Percentiles rank a stretch among this genome's conserved stretches.
Evolutionary conservation across 2,888 invertebrate genomes (phyloP).

Genomic region (Imbricaverruca yamaguchii): DNA sequence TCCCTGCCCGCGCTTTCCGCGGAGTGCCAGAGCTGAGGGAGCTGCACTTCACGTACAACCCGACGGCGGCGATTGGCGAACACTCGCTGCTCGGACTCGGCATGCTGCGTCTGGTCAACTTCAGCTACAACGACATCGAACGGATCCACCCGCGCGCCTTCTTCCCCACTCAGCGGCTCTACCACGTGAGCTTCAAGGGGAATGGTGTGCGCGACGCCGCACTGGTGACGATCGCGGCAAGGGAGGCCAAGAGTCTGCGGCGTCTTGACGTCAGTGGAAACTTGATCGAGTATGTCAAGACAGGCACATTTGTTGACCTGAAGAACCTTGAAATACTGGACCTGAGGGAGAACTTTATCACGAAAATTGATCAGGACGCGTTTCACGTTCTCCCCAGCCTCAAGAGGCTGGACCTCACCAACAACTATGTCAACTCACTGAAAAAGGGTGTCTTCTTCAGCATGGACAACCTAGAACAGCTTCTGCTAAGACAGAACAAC

Average conservation of each 20-base stretch:
- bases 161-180: slow-evolving; percentile 50
- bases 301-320: slow-evolving; percentile 32
- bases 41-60: slow-evolving; percentile 68
- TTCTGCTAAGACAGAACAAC: slow-evolving; percentile 31
- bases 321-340: slow-evolving; percentile 48
- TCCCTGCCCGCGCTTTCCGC: slow-evolving; percentile 29
- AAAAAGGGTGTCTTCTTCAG: slow-evolving; percentile 32
- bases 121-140: slow-evolving; percentile 65
- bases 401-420: slow-evolving; percentile 60
- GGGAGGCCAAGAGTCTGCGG: slow-evolving; percentile 50
- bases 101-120: slow-evolving; percentile 57
- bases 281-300: slow-evolving; percentile 46
- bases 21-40: slow-evolving; percentile 46
- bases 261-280: slow-evolving; percentile 70
- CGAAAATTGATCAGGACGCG: slow-evolving; percentile 61
- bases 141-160: slow-evolving; percentile 71
- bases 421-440: slow-evolving; percentile 64
- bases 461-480: slow-evolving; percentile 30
- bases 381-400: slow-evolving; percentile 62
- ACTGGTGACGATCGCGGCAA: slow-evolving; percentile 29
- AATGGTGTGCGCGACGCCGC: slow-evolving; percentile 53
- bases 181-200: slow-evolving; percentile 65
- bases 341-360: slow-evolving; percentile 64
- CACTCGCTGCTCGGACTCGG: slow-evolving; percentile 35
- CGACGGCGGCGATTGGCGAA: slow-evolving; percentile 55